Evolutionary conservation across 2,113 vertebrate genomes (phyloP), one percentile per base, ranked within the genome.

Genomic region (Recurvirostra avosetta): DNA sequence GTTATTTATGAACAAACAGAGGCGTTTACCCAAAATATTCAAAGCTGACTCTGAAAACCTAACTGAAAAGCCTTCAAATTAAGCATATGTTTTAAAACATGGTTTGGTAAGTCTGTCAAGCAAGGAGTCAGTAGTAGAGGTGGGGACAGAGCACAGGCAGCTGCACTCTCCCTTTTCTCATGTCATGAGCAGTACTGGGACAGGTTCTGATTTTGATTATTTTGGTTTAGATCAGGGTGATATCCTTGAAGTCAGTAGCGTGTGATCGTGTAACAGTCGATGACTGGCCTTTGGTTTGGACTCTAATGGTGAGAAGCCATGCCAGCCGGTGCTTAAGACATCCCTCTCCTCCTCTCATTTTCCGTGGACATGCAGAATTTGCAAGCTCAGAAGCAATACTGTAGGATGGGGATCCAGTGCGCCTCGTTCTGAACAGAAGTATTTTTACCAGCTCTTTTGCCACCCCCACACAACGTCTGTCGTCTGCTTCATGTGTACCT

Each of bases 211-310:
- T 29, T 71, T n/a, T 19, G 6, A 36, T 63, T 17, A 11, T 26
- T 88, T 84, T 61, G 41, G 15, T 70, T 86, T 77, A 77, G 63
- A 8, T 27, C 20, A 32, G 55, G 15, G 11, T 55, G 83, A 62
- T 74, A 36, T 4, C 59, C 49, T 83, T 65, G 19, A 75, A 79
- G 40, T 65, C 43, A 34, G 16, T 14, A 45, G 11, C 0, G 0
- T 8, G 25, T 3, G 1, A 1, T 1, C 32, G 56, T 11, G n/a
- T 56, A 73, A 61, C 32, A 12, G 25, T 76, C 0, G 1, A 22
- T 41, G 84, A 13, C 14, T 9, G 27, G 18, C 70, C 68, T 79
- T 56, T 34, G 58, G 25, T 47, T 62, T 53, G 59, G 15, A 19
- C 53, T 19, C 49, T 68, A 23, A 34, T 1, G 22, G 22, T 23